Evolutionary conservation across 2,797 vertebrate species (phyloP), one percentile per base, ranked within the genome.

Genomic region (Sylvilagus floridanus): DNA sequence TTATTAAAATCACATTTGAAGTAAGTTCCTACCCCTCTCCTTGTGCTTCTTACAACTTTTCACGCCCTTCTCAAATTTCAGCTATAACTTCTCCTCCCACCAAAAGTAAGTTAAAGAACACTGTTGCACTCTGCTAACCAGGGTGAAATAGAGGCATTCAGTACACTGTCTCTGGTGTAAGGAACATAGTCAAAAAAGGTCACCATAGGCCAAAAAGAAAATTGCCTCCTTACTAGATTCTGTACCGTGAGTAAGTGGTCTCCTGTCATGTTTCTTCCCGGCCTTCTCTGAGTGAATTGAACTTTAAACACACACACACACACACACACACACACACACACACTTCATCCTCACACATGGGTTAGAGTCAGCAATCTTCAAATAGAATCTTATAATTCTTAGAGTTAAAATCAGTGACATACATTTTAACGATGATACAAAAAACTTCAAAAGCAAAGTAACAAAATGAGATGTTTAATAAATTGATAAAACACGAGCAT

Each of bases 131-230:
- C 98, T 98, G 98, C 98, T 99, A 98, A 98, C 97, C 98, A 98
- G 96, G 97, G 97, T 98, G 97, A 98, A 98, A 98, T 95, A 97
- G 96, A 97, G 93, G 98, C 98, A 98, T 98, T 98, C 98, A 98
- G 90, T 95, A 95, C 95, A 95, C 97, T 97, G 98, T 98, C 98
- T 98, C 54, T 98, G 97, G 96, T 84, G 28, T 97, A 97, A 98
- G 99, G 98, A 97, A 99, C 98, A 91, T 97, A 98, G 98, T 99
- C 98, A 99, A 98, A 98, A 98, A 99, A 98, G 99, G 99, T 99
- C 98, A 98, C 97, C 95, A 93, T 65, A 98, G 99, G 99, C 98
- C 98, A 98, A 96, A 97, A 97, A 97, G 98, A 98, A 98, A 98
- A 98, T 95, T 98, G 96, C 95, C 96, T 97, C 97, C 92, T 96